These are phyloP conservation scores for Plemyria rubiginata DNA, from an alignment of 2,888 invertebrate species.

Conservation along the genomic window DNA sequence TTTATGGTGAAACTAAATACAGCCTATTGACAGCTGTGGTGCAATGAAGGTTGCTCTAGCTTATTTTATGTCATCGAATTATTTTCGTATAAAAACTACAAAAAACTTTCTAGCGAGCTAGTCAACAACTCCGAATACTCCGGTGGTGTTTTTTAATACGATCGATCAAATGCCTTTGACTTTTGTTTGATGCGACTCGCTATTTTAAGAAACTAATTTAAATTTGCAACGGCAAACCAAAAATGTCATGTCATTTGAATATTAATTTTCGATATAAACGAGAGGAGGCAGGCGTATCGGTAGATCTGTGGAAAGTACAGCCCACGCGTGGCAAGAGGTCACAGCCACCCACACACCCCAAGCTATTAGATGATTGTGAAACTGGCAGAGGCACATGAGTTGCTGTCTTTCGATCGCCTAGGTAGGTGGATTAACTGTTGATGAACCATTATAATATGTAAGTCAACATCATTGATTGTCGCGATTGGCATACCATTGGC, in stretches of 20 bases:
- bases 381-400: slow-evolving; percentile 37
- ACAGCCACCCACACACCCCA: slow-evolving; percentile 67
- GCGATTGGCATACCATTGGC: not conserved
- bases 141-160: not conserved
- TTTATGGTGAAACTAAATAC: slow-evolving; percentile 64
- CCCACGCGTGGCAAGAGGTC: slow-evolving; percentile 79
- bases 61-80: slow-evolving; percentile 36
- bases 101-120: not conserved
- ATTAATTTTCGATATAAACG: slow-evolving; percentile 43
- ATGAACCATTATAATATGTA: slow-evolving; percentile 20
- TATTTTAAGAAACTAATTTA: slow-evolving; percentile 10
- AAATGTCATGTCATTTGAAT: slow-evolving; percentile 40
- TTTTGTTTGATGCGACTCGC: not conserved
- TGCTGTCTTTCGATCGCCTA: slow-evolving; percentile 20
- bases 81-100: slow-evolving; percentile 21
- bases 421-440: slow-evolving; percentile 6
- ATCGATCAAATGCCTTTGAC: not conserved
- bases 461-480: not conserved
- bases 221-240: slow-evolving; percentile 30
- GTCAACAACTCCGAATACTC: not conserved
- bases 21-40: slow-evolving; percentile 62
- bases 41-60: slow-evolving; percentile 49
- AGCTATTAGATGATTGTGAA: slow-evolving; percentile 60
- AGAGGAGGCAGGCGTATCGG: slow-evolving; percentile 57
- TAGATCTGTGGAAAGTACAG: slow-evolving; percentile 67